Evolutionary conservation across 2,888 invertebrate species (phyloP), one percentile per base, ranked within the genome.

Genomic region (Geotrupes spiniger): DNA sequence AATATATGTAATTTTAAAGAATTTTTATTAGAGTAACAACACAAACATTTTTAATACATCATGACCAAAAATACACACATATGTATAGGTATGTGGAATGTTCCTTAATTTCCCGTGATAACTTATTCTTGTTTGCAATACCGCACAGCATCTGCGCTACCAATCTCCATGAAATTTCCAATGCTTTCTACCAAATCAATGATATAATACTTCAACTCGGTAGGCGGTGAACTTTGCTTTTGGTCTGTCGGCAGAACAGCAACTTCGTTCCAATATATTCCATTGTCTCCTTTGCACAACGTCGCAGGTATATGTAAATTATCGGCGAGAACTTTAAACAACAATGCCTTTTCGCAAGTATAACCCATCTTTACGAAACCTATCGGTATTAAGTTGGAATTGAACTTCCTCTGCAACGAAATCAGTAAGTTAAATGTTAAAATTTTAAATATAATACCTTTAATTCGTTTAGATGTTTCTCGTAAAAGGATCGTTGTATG

Each of bases 271-370:
- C 70, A 72, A 57, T 69, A 72, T 9, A 66, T 40, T 11, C 75
- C 70, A 1, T 74, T 72, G n/a, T 36, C 54, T n/a, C 64, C 63
- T 27, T 74, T 70, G 2, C 75, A 72, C 12, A 81, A 60, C 2
- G 75, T 71, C 26, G 73, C 70, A 0, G 78, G 77, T 17, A 80
- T 65, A 9, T 70, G 69, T 46, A 78, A 67, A 52, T 70, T 66
- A 55, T 81, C 80, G 1, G 78, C 78, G n/a, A 80, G 61, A 1
- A 75, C 76, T 64, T 77, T 77, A 61, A 78, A 79, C 1, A 80
- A 69, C 12, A 80, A 52, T 0, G 79, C 76, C 46, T 76, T 65
- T 54, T 79, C 78, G 45, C 77, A 71, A 52, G 73, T 71, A n/a
- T 73, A 72, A 1, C 78, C 79, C n/a, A 75, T 63, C 28, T 75